Base-by-base conservation (phyloP, 37 sponge, comb jelly and placozoan genomes). In the Agelas oroides region DNA sequence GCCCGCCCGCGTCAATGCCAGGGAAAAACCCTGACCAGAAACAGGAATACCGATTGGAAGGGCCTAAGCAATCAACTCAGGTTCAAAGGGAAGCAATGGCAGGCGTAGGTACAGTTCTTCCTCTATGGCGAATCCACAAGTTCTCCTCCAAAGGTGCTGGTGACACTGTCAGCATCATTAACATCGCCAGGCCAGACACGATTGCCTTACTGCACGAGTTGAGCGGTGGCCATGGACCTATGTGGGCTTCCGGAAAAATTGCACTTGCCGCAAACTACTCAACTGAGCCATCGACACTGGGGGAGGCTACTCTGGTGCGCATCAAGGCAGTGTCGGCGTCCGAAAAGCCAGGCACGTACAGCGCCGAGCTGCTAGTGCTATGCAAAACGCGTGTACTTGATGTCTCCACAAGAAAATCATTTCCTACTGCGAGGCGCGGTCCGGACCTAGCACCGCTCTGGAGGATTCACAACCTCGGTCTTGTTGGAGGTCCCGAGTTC, bases 121-220 rank as follows among this genome's bases (percentile, higher is more conserved):
- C 76, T 1, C 58, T 76, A 25, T 76, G 76, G 76, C 55, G 76
- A 27, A 76, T 76, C 35, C 76, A 76, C 39, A 27, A 76, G 59
- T 54, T 76, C 58, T 53, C 58, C 34, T 55, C 76, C 32, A 46
- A 46, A 46, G 19, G 76, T 54, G 21, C 59, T 17, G 76, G 76
- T 12, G 34, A 53, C 34, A 76, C 76, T 16, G 19, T 55, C 59
- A 76, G 31, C 39, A 57, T 76, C 27, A 34, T 39, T 5, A 76
- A 76, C 76, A 76, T 76, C 25, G 35, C 76, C 35, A 76, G 76
- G 31, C 59, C 76, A 30, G 76, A 76, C 59, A 76, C 76, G 55
- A 39, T 76, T 20, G 57, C 76, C 20, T 55, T 76, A 28, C 59
- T 76, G 40, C 35, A 55, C 5, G 30, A 76, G 27, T 55, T 76